These are phyloP conservation scores for Carabus problematicus DNA, from an alignment of 2,888 invertebrate genomes.

Conservation along the genomic window DNA sequence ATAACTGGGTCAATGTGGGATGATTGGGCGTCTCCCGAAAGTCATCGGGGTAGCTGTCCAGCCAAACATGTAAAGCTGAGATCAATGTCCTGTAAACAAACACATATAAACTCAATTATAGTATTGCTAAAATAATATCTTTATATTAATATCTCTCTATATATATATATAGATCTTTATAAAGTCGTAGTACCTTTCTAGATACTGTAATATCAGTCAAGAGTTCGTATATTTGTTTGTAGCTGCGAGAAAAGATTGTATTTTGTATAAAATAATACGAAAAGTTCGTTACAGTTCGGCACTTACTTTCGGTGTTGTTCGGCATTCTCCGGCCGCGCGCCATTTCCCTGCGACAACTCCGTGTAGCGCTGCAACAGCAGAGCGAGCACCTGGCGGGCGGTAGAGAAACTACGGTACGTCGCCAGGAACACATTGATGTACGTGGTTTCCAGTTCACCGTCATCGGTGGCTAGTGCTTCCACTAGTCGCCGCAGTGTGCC, in stretches of 20 bases:
- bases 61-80: conserved; percentile 93
- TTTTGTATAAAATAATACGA: too few species aligned
- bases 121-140: too few species aligned
- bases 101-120: too few species aligned
- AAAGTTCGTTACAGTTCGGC: too few species aligned
- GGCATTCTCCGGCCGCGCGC: conserved; percentile 63
- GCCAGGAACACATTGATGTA: conserved; percentile 98
- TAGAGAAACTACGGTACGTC: conserved; percentile 91
- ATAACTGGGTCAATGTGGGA: conserved; percentile 79
- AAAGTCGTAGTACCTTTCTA: too few species aligned
- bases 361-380: conserved; percentile 81
- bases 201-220: too few species aligned
- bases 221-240: background rate
- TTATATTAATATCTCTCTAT: too few species aligned
- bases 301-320: conserved; percentile 77
- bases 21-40: conserved; percentile 83
- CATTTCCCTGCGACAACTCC: conserved; percentile 62
- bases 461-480: conserved; percentile 91
- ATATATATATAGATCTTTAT: too few species aligned
- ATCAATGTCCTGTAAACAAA: conserved; percentile 79
- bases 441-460: conserved; percentile 95
- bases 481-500: conserved; percentile 93
- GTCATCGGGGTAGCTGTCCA: conserved; percentile 97
- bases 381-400: conserved; percentile 83
- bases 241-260: background rate